A percentile compares a stretch with the other conserved stretches of the same genome.
These are phyloP conservation scores for Eupithecia dodoneata DNA, from an alignment of 2,888 invertebrate genomes.

Conservation along the genomic window DNA sequence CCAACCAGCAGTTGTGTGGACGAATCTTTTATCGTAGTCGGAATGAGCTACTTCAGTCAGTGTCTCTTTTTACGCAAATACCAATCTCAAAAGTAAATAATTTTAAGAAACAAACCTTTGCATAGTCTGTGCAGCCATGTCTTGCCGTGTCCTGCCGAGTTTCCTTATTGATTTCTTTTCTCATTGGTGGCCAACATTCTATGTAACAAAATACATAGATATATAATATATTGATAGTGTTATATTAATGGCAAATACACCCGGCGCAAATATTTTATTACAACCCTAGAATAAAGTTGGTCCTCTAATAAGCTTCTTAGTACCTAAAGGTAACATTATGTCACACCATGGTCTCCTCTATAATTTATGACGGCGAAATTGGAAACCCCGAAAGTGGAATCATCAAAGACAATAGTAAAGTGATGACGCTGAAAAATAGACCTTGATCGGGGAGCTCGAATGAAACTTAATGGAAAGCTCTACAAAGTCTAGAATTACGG, in stretches of 20 bases:
- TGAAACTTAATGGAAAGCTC: conserved; percentile 29
- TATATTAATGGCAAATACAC: not conserved
- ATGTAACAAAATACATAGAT: too few species aligned
- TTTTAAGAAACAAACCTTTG: not conserved
- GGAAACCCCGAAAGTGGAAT: conserved; percentile 4
- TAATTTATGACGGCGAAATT: conserved; percentile 12
- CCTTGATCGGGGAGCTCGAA: conserved; percentile 59
- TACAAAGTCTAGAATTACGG: conserved; percentile 34
- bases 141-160: not conserved
- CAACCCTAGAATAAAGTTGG: not conserved
- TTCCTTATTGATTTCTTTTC: not conserved
- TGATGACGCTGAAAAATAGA: conserved; percentile 14
- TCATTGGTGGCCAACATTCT: not conserved
- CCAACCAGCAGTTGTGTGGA: not conserved
- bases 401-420: conserved; percentile 58
- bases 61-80: not conserved
- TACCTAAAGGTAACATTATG: not conserved
- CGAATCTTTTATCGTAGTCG: not conserved
- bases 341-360: not conserved
- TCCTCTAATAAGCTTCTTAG: not conserved
- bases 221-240: not conserved
- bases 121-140: not conserved
- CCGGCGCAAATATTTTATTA: not conserved
- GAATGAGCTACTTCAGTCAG: not conserved
- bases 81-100: not conserved